phyloP scores from a whole-genome alignment of 2,113 vertebrate genomes.

The Condylura cristata region DNA sequence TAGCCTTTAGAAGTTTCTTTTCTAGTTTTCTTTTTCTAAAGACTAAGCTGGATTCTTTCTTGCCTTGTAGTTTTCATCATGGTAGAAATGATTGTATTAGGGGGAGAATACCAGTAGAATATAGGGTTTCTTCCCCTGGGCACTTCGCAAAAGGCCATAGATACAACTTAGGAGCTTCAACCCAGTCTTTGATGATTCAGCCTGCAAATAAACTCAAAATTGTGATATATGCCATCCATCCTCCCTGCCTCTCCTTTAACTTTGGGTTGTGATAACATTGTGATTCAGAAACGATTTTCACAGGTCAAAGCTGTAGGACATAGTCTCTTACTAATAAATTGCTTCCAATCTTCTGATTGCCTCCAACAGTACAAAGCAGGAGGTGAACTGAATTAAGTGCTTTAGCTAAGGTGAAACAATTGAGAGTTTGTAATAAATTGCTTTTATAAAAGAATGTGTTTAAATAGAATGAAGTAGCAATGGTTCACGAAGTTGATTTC shows the following conservation, averaged over 20 bases:
- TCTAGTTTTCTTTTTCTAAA: background rate
- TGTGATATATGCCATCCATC: slow-evolving; percentile 45
- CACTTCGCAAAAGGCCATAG: background rate
- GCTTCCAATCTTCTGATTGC: slow-evolving; percentile 68
- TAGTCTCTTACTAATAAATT: slow-evolving; percentile 76
- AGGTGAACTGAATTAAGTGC: slow-evolving; percentile 71
- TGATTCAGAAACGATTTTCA: slow-evolving; percentile 66
- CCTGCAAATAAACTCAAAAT: slow-evolving; percentile 50
- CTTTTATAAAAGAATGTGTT: slow-evolving; percentile 59
- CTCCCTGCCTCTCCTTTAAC: slow-evolving; percentile 54
- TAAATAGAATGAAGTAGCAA: slow-evolving; percentile 55
- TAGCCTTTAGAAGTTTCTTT: background rate
- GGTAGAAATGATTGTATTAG: background rate
- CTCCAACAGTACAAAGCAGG: slow-evolving; percentile 47
- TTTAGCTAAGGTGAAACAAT: slow-evolving; percentile 71
- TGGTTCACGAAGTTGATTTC: slow-evolving; percentile 64
- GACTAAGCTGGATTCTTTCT: background rate
- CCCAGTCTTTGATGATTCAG: slow-evolving; percentile 45
- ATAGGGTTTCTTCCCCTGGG: background rate
- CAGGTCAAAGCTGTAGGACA: slow-evolving; percentile 60
- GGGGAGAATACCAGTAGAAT: background rate
- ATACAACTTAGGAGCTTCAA: background rate
- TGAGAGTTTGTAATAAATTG: slow-evolving; percentile 59
- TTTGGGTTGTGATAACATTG: background rate
- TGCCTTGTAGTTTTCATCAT: background rate